Evolutionary conservation across 2,888 invertebrate species (phyloP).

Genomic region (Aporophyla nigra): DNA sequence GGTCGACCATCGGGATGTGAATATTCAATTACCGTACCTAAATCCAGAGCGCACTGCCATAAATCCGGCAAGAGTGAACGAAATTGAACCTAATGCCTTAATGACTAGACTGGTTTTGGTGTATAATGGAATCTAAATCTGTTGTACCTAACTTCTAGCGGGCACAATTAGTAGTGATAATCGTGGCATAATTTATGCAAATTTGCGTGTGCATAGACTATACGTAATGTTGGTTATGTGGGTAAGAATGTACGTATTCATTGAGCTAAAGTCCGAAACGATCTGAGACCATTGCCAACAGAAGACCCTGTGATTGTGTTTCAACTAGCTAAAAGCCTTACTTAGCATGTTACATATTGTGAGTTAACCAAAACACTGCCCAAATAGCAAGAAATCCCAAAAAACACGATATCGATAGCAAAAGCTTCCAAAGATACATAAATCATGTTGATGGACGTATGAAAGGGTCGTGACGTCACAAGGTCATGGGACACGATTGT

Average conservation of each 20-base stretch:
- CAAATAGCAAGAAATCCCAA: slow-evolving; percentile 14
- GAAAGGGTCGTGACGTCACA: slow-evolving; percentile 68
- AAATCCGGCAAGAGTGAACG: slow-evolving; percentile 52
- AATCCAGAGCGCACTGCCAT: slow-evolving; percentile 71
- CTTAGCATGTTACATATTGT: no score
- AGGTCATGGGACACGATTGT: slow-evolving; percentile 67
- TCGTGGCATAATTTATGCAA: slow-evolving; percentile 80
- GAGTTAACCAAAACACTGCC: not conserved
- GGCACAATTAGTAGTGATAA: slow-evolving; percentile 77
- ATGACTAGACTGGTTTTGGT: slow-evolving; percentile 38
- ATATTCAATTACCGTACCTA: slow-evolving; percentile 84
- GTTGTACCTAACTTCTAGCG: slow-evolving; percentile 64
- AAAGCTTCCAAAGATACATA: slow-evolving; percentile 65
- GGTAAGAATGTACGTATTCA: slow-evolving; percentile 3
- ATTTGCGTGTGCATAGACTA: slow-evolving; percentile 72
- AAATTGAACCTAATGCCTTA: slow-evolving; percentile 69
- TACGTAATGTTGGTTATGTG: slow-evolving; percentile 14
- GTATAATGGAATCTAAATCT: slow-evolving; percentile 30
- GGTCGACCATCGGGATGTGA: slow-evolving; percentile 79
- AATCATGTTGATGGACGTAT: slow-evolving; percentile 77
- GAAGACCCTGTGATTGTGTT: no score
- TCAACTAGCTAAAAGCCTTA: no score
- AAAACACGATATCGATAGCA: slow-evolving; percentile 40
- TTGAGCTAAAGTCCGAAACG: slow-evolving; percentile 4
- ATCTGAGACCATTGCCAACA: no score